Evolutionary conservation across 2,888 invertebrate genomes (phyloP).

Genomic region (Lasioglossum lativentre): DNA sequence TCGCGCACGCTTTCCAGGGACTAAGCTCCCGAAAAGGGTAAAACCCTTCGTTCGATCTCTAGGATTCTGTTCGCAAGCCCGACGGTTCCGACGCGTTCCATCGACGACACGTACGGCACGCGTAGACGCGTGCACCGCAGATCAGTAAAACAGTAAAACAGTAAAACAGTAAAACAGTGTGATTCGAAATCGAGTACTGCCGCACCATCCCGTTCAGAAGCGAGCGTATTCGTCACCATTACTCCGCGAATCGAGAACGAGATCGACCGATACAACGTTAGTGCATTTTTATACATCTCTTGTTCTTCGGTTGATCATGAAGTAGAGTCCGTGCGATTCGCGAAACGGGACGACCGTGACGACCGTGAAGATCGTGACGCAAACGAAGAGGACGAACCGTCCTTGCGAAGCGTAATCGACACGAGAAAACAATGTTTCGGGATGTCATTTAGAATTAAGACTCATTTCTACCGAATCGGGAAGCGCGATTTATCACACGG

Average conservation of each 20-base stretch:
- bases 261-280: slow-evolving; percentile 22
- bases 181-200: neutral
- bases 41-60: neutral
- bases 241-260: slow-evolving; percentile 11
- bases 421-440: slow-evolving; percentile 24
- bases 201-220: neutral
- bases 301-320: slow-evolving; percentile 50
- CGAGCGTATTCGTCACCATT: slow-evolving; percentile 18
- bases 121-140: slow-evolving; percentile 1
- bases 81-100: neutral
- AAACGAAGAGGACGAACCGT: neutral
- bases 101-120: neutral
- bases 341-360: neutral
- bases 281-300: slow-evolving; percentile 70
- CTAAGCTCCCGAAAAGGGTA: neutral
- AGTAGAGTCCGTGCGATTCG: slow-evolving; percentile 13
- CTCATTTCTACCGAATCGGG: slow-evolving; percentile 40
- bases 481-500: slow-evolving; percentile 54
- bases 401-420: slow-evolving; percentile 12
- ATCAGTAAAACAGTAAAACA: neutral
- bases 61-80: neutral
- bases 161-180: neutral
- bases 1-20: neutral
- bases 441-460: slow-evolving; percentile 47
- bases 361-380: neutral